Evolutionary conservation across 2,113 vertebrate genomes (phyloP).

Genomic region (Eulacestoma nigropectus): DNA sequence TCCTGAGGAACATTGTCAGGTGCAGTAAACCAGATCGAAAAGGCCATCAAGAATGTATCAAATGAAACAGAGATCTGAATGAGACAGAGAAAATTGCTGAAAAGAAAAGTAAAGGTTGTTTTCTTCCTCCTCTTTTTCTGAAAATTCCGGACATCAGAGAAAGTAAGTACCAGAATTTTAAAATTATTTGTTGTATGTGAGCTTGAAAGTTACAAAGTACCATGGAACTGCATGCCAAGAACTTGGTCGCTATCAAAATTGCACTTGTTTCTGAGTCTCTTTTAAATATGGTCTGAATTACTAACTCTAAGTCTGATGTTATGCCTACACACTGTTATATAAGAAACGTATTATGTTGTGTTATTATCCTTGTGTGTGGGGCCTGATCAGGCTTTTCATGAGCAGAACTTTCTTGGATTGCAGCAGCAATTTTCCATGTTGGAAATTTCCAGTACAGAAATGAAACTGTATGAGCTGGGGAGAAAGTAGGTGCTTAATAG

Average conservation of each 20-base stretch:
- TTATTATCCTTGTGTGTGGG: neutral
- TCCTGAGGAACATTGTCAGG: neutral
- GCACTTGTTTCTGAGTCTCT: neutral
- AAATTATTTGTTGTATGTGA: neutral
- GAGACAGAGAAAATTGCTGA: neutral
- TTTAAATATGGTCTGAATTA: neutral
- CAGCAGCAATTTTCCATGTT: neutral
- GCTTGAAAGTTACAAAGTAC: neutral
- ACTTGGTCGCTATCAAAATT: neutral
- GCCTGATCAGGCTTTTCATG: neutral
- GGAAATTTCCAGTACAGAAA: neutral
- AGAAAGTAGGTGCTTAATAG: neutral
- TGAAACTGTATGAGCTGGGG: neutral
- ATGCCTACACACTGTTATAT: neutral
- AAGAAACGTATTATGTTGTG: neutral
- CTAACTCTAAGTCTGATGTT: neutral
- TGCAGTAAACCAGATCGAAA: neutral
- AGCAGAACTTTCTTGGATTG: neutral
- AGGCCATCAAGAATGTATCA: neutral
- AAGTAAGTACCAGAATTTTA: neutral
- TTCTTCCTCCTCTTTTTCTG: neutral
- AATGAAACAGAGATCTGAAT: neutral
- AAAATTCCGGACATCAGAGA: neutral
- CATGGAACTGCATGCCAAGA: neutral
- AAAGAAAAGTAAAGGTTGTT: neutral